Evolutionary conservation across 2,113 vertebrate genomes (phyloP), one percentile per base, ranked within the genome.

Genomic region (Mormyrus iriodes): DNA sequence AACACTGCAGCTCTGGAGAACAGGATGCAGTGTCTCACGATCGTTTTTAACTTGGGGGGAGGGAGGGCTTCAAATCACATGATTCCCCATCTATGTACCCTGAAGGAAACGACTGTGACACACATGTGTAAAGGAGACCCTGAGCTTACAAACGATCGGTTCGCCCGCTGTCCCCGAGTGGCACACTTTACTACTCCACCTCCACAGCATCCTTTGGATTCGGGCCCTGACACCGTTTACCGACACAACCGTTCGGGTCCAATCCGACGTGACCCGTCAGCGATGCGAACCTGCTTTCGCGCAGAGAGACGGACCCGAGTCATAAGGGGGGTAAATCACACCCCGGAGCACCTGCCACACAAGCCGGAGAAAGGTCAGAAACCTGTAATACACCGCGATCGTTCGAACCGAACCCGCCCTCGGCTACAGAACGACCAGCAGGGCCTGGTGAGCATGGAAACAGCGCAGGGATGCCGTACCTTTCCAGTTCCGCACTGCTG

Each of bases 401-500:
- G 27, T 10, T 13, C 82, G 39, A 84, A 84, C 24, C 69, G 27
- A 76, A 24, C 17, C 44, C 8, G 24, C 21, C 39, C 8, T 65
- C n/a, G 9, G 55, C 55, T 61, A 61, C 7, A n/a, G 12, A 12
- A 27, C n/a, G n/a, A 65, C 21, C n/a, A n/a, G 44, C 82, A 17
- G 39, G 44, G 19, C 24, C 10, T 19, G 9, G 3, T 24, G 10
- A 3, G 9, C 7, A 31, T 8, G 5, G 52, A 73, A 49, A 86
- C 87, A 79, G 46, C 42, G 44, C 35, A 24, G 39, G 73, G 53
- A 53, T 6, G 2, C 76, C 92, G 49, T 94, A 96, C 95, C 95
- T 94, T 92, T 88, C 89, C 55, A 89, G 92, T 90, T 94, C 93
- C 93, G 93, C 91, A 65, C 92, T 90, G 92, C 93, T 90, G 90